Evolutionary conservation across 2,888 invertebrate genomes (phyloP).

Genomic region (Epistrophella euchroma): DNA sequence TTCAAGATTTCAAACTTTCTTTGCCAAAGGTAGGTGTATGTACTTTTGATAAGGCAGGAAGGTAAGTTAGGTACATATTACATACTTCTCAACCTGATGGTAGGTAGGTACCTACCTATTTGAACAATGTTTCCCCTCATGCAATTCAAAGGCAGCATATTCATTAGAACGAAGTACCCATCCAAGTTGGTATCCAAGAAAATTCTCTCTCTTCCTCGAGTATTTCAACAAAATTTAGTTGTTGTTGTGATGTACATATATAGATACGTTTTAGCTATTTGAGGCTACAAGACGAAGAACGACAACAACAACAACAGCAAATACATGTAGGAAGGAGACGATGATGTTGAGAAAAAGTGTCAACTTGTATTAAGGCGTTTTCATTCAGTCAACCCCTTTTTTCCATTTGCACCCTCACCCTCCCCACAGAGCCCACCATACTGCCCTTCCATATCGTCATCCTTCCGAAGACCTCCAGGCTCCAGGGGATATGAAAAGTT

Average conservation of each 20-base stretch:
- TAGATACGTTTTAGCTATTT: slow-evolving; percentile 30
- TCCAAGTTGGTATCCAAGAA: slow-evolving; percentile 34
- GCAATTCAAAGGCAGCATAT: slow-evolving; percentile 56
- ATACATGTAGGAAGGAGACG: slow-evolving; percentile 21
- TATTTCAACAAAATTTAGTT: slow-evolving; percentile 23
- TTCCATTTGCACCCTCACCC: slow-evolving; percentile 44
- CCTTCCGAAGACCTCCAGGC: slow-evolving; percentile 15
- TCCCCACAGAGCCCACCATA: neutral
- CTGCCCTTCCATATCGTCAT: neutral
- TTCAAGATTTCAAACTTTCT: slow-evolving; percentile 11
- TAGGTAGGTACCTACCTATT: slow-evolving; percentile 12
- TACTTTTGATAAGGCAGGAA: neutral
- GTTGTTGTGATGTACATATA: slow-evolving; percentile 43
- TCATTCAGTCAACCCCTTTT: slow-evolving; percentile 68
- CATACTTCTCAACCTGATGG: neutral
- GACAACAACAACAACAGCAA: slow-evolving; percentile 17
- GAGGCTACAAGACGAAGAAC: slow-evolving; percentile 24
- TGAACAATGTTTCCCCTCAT: slow-evolving; percentile 48
- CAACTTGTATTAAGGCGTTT: slow-evolving; percentile 70
- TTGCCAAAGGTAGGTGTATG: neutral
- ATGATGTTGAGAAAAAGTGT: slow-evolving; percentile 66
- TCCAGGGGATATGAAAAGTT: slow-evolving; percentile 24
- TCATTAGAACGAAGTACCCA: slow-evolving; percentile 65
- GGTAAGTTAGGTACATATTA: neutral
- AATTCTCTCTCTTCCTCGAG: slow-evolving; percentile 35